A percentile compares a stretch with the other conserved stretches of the same genome.
Conservation (phyloP, 2,113 vertebrate species). For the Centropus unirufus region DNA sequence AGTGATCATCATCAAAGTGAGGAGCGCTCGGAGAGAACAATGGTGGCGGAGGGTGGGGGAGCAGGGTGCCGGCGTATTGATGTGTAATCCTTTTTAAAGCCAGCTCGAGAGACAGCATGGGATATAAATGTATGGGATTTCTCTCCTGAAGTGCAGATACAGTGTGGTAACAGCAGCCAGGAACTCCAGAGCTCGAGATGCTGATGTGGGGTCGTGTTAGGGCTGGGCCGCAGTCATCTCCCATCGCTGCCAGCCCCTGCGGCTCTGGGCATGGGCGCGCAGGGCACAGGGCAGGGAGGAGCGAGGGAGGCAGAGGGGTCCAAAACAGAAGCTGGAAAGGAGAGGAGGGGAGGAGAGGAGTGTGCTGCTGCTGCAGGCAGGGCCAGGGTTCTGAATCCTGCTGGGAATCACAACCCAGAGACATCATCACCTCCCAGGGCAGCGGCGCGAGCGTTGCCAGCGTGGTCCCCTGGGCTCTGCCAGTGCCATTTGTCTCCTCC, state of each 20-base stretch:
- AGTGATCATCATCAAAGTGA: slow-evolving; percentile 88
- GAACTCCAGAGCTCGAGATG: not conserved
- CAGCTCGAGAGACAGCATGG: slow-evolving; percentile 43
- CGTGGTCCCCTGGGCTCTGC: not conserved
- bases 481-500: not conserved
- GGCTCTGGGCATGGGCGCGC: not conserved
- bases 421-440: not conserved
- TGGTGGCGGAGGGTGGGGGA: slow-evolving; percentile 57
- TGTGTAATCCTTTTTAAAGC: slow-evolving; percentile 66
- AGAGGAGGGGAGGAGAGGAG: not conserved
- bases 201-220: not conserved
- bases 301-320: not conserved
- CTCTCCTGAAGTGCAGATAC: slow-evolving; percentile 48
- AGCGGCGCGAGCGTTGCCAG: not conserved
- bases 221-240: not conserved
- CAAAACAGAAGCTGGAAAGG: slow-evolving; percentile 44
- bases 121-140: not conserved
- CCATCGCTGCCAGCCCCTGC: not conserved
- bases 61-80: slow-evolving; percentile 54
- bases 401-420: not conserved
- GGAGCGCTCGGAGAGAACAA: slow-evolving; percentile 68
- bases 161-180: slow-evolving; percentile 32
- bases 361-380: not conserved
- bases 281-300: not conserved
- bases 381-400: not conserved